Evolutionary conservation across 2,113 vertebrate species (phyloP).

Genomic region (Seriola dumerili): DNA sequence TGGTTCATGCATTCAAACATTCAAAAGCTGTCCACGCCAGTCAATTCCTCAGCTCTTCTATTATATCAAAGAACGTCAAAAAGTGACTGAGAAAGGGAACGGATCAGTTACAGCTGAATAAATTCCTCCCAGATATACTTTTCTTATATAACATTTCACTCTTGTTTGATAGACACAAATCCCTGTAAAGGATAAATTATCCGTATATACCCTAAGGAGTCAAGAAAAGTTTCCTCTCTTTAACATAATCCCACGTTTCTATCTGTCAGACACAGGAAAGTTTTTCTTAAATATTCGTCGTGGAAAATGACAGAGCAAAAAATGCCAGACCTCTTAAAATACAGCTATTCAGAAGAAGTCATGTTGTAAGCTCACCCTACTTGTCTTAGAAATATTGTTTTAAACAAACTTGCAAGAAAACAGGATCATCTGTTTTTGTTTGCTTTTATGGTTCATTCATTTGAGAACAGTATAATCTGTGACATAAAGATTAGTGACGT

Average conservation of each 20-base stretch:
- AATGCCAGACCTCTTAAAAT: conserved; percentile 36
- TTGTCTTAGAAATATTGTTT: conserved; percentile 2
- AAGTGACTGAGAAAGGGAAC: conserved; percentile 62
- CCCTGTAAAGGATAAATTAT: conserved; percentile 76
- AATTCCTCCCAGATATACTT: conserved; percentile 74
- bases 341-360: conserved; percentile 3
- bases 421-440: background rate
- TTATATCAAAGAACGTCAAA: conserved; percentile 73
- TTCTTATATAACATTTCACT: conserved; percentile 83
- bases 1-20: conserved; percentile 66
- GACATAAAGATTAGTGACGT: background rate
- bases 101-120: conserved; percentile 80
- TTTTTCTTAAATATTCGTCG: conserved; percentile 56
- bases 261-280: conserved; percentile 63
- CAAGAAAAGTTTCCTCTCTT: conserved; percentile 72
- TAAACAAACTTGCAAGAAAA: background rate
- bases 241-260: conserved; percentile 79
- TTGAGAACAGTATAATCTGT: background rate
- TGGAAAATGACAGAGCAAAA: conserved; percentile 61
- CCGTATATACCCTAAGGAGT: conserved; percentile 67
- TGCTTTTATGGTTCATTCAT: background rate
- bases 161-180: conserved; percentile 79
- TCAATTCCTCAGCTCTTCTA: conserved; percentile 68
- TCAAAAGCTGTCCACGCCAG: conserved; percentile 67
- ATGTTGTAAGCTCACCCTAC: background rate